Evolutionary conservation across 1,140 invertebrate genomes (phyloP), one percentile per base, ranked within the genome.

Genomic region (Sycophaga agraensis): DNA sequence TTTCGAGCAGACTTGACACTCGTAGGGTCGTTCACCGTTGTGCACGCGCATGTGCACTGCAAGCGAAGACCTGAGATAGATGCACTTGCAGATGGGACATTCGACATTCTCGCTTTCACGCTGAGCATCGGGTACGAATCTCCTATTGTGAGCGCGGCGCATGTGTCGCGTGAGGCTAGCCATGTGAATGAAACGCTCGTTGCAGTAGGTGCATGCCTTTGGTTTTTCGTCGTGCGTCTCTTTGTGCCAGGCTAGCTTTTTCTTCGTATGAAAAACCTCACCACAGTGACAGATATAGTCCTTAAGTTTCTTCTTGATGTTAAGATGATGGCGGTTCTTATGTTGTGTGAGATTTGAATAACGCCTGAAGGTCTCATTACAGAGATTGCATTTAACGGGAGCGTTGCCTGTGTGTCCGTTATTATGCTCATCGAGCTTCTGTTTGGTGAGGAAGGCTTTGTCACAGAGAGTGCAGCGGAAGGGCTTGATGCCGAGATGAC

Each of bases 261-360:
- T 90, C 72, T 89, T 88, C 22, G 91, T 91, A 65, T 90, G 89
- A 73, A 93, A 87, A 14, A 93, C 84, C 62, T 91, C 88, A 17
- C 91, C 91, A 73, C 91, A 94, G 51, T 87, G 84, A 68, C 89
- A 91, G 68, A 92, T 88, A 70, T 87, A 92, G 73, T 93, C 90
- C 71, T 90, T 89, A 3, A 84, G 66, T 66, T 88, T 87, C 53
- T 84, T 84, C 65, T 88, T 88, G 17, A 86, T 80, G 64, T 88
- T 83, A 16, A 88, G 79, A 70, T 89, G 88, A 72, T 86, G 85
- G 7, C 84, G 79, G 68, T 88, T 91, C 65, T 89, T 88, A 75
- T 95, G 92, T 70, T 93, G 91, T 12, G 91, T 89, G 68, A 94
- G 84, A 75, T 93, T 93, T 54, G 91, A 92, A 75, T 92, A 88